Base-by-base conservation (phyloP, 2,888 invertebrate genomes). In the Mimumesa dahlbomi region DNA sequence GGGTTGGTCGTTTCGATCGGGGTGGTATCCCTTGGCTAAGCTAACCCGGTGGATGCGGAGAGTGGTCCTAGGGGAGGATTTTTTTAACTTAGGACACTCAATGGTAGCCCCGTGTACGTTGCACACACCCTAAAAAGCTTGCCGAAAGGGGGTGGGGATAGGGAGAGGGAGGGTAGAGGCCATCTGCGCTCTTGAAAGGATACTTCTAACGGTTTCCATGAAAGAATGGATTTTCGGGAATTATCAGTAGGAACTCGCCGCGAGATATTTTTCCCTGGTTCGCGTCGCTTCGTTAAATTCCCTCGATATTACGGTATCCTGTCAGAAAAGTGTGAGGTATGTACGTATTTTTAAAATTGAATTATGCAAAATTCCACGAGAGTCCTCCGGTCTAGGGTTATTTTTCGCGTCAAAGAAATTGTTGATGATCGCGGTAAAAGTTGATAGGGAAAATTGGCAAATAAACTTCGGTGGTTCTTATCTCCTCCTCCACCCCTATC, bases 11-110 rank as follows among this genome's bases (percentile, higher is more conserved):
- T 50, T 65, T 61, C 73, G 56, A 73, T 68, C 65, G 75, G 80
- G 75, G 75, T 71, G 70, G 73, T 78, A 79, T 81, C 81, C 84
- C 79, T 76, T 74, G 79, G 70, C 79, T 79, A 78, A 75, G 77
- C 75, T 82, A 79, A 77, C 79, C 61, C n/a, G n/a, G 67, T 58
- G 68, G 67, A 58, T 53, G 61, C 69, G 40, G 69, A 68, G 57
- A 68, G 57, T 73, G 76, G 64, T 82, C 75, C 79, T 83, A 83
- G 85, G 86, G 85, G 85, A 83, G 81, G 80, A 83, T 83, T 85
- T 87, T 85, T 85, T 84, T 81, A 75, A 56, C 68, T 70, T 53
- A 67, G 75, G 77, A 81, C 82, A 64, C 77, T 77, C 77, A 77
- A 78, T 73, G 48, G 56, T 54, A 31, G 42, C 45, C 48, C 19